Conservation (phyloP, 2,113 vertebrate species). For the Brachyistius frenatus region DNA sequence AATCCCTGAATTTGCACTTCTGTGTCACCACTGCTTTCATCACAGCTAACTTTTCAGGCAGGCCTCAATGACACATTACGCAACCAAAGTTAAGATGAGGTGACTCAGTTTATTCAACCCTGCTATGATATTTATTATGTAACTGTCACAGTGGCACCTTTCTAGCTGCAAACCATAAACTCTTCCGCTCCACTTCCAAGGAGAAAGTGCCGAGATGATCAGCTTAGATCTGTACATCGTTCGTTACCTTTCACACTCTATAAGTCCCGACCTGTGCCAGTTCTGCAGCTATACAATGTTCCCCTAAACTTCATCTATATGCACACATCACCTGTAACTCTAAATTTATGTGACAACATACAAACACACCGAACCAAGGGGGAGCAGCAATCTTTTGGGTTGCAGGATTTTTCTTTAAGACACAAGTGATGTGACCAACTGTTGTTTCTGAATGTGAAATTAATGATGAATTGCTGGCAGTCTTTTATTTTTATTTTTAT, state of each 20-base stretch:
- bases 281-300: background rate
- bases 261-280: too few species aligned
- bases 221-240: background rate
- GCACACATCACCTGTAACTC: constrained; percentile 26
- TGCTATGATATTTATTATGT: constrained; percentile 44
- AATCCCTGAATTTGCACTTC: background rate
- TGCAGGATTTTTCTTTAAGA: too few species aligned
- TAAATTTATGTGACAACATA: constrained; percentile 5
- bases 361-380: background rate
- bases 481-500: too few species aligned
- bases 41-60: constrained; percentile 20
- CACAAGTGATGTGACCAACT: too few species aligned
- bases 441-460: too few species aligned
- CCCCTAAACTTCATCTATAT: constrained; percentile 4
- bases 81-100: constrained; percentile 50
- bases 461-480: too few species aligned
- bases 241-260: too few species aligned
- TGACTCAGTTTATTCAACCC: constrained; percentile 49
- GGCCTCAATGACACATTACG: constrained; percentile 24
- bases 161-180: constrained; percentile 31
- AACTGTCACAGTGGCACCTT: constrained; percentile 55
- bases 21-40: constrained; percentile 43
- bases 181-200: constrained; percentile 43
- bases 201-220: constrained; percentile 2
- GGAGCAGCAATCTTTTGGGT: background rate